A percentile compares a stretch with the other conserved stretches of the same genome.
Evolutionary conservation across 2,797 vertebrate genomes (phyloP).

Genomic region (Odontamblyopus lacepedii): DNA sequence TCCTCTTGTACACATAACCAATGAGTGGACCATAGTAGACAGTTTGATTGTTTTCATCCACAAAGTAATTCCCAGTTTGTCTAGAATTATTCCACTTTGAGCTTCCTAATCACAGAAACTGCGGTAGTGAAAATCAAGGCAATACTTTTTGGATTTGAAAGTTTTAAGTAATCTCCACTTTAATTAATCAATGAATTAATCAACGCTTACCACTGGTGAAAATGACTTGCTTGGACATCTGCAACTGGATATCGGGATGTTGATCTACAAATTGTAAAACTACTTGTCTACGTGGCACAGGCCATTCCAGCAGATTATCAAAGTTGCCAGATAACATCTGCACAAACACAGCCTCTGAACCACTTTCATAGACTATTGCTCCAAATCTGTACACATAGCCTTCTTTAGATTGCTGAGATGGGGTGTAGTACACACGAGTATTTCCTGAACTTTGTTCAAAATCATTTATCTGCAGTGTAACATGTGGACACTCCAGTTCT

Average conservation of each 20-base stretch:
- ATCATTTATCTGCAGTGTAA: slow-evolving; percentile 78
- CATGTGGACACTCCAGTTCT: slow-evolving; percentile 82
- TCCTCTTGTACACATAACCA: background rate
- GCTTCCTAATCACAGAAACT: background rate
- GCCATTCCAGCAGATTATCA: slow-evolving; percentile 81
- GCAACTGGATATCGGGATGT: slow-evolving; percentile 71
- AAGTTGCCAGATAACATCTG: slow-evolving; percentile 63
- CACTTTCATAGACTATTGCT: fast-evolving
- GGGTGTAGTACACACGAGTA: slow-evolving; percentile 25
- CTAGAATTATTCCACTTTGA: background rate
- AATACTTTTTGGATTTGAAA: background rate
- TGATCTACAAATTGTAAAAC: slow-evolving; percentile 84
- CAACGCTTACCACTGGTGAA: no score
- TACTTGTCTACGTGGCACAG: slow-evolving; percentile 77
- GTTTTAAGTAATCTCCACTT: no score
- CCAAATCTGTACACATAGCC: slow-evolving; percentile 82
- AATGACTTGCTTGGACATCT: slow-evolving; percentile 45
- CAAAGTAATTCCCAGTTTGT: background rate
- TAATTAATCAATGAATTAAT: no score
- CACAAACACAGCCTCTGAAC: no score
- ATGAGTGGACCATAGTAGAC: background rate
- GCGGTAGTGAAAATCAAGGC: background rate
- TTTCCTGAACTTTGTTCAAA: slow-evolving; percentile 57
- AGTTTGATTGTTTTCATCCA: slow-evolving; percentile 37
- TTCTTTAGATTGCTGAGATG: slow-evolving; percentile 76